Base-by-base conservation (phyloP, 2,113 vertebrate genomes). In the Cavia aperea region DNA sequence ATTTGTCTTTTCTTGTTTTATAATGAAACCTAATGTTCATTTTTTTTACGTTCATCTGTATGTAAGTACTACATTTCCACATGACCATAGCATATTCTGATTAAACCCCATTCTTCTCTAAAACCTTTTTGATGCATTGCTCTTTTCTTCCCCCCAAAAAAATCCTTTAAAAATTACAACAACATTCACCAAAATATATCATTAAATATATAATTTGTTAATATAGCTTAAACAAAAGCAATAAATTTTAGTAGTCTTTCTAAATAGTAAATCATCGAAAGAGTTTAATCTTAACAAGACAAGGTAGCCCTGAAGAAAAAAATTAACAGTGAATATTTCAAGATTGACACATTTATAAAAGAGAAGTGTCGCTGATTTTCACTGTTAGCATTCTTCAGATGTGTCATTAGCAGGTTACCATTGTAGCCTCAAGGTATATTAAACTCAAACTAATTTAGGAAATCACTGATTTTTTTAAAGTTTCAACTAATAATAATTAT, bases 371-470 rank as follows among this genome's bases (percentile, higher is more conserved):
- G 7, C 33, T 54, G 12, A 79, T 58, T 79, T 91, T 93, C 21
- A 79, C 43, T 90, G 12, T 79, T 24, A 10, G 19, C 16, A 49
- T n/a, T 78, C 15, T 39, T 66, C 21, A 86, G n/a, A 89, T 72
- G 68, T 91, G 46, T 10, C 46, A 86, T 31, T 51, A 65, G 46
- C 24, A 81, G 16, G 19, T 36, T 81, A 24, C 7, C 51, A 36
- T 63, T 63, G 63, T 51, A 81, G 21, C 5, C n/a, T 21, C 9
- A n/a, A 81, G 24, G 46, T 81, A 19, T 81, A 70, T 36, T 88
- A 81, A 87, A 63, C 7, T 10, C 60, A 63, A 86, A 72, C n/a
- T 66, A 86, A 91, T 84, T 93, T 88, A 78, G 39, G 62, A 95
- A 93, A 83, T 5, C 43, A 78, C 1, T 43, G 14, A 49, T n/a